Evolutionary conservation across 2,888 invertebrate genomes (phyloP).

Genomic region (Charanyca ferruginea): DNA sequence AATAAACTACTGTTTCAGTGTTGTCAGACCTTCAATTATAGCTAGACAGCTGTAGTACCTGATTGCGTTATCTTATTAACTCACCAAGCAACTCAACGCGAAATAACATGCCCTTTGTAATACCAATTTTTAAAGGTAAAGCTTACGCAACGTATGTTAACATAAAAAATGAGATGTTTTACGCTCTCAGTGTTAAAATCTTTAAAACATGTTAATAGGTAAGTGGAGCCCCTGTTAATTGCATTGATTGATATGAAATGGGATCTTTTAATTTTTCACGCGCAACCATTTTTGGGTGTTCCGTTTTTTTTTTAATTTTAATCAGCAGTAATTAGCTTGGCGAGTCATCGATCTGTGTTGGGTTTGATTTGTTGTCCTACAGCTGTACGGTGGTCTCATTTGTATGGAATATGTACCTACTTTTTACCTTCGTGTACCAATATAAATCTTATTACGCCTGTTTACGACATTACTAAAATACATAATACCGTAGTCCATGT

Average conservation of each 20-base stretch:
- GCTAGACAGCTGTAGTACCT: slow-evolving; percentile 61
- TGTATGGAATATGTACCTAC: slow-evolving; percentile 7
- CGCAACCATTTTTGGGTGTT: slow-evolving; percentile 32
- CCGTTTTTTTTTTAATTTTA: slow-evolving; percentile 27
- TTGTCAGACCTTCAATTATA: slow-evolving; percentile 58
- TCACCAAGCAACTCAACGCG: slow-evolving; percentile 58
- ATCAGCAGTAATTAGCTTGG: slow-evolving; percentile 51
- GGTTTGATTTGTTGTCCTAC: slow-evolving; percentile 16
- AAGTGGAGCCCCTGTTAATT: slow-evolving; percentile 82
- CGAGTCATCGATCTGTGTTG: slow-evolving; percentile 40
- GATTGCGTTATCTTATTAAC: slow-evolving; percentile 73
- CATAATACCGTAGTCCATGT: not conserved
- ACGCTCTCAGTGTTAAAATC: slow-evolving; percentile 73
- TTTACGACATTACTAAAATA: slow-evolving; percentile 4
- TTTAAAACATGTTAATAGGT: slow-evolving; percentile 81
- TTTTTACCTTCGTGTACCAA: not conserved
- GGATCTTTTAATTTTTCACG: slow-evolving; percentile 67
- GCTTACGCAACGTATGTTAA: slow-evolving; percentile 78
- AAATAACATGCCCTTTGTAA: slow-evolving; percentile 83
- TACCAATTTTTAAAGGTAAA: slow-evolving; percentile 76
- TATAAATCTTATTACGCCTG: not conserved
- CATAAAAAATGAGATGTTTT: slow-evolving; percentile 79
- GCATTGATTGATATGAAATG: slow-evolving; percentile 82
- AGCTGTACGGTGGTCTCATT: slow-evolving; percentile 19
- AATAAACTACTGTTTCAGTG: slow-evolving; percentile 52